phyloP scores from a whole-genome alignment of 2,797 vertebrate genomes.

The Lacerta bilineata region DNA sequence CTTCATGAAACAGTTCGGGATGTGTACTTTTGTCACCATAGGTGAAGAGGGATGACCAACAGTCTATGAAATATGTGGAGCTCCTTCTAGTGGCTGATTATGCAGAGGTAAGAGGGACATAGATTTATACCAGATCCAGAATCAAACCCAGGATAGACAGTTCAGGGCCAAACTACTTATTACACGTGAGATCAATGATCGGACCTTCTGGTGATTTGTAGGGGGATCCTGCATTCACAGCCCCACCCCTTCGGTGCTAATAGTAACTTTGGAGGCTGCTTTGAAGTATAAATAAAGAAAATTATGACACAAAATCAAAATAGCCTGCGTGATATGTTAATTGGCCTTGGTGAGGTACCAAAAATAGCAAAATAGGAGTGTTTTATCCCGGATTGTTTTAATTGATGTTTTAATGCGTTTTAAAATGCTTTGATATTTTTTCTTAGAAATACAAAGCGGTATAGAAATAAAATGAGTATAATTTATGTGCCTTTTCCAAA shows the following conservation, averaged over 20 bases:
- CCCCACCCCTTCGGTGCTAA: neutral
- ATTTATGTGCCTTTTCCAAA: neutral
- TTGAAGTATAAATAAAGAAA: neutral
- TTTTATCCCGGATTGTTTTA: too few species aligned
- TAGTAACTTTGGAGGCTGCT: neutral
- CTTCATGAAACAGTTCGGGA: neutral
- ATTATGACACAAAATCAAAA: neutral
- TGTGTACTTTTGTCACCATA: constrained; percentile 65
- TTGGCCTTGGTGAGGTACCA: neutral
- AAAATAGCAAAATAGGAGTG: neutral
- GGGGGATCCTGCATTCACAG: neutral
- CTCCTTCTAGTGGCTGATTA: constrained; percentile 94
- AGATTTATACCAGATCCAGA: fast-evolving
- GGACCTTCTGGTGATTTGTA: neutral
- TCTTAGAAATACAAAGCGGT: too few species aligned
- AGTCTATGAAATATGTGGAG: constrained; percentile 92
- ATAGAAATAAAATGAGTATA: too few species aligned
- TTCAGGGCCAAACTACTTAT: neutral
- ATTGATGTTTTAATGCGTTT: too few species aligned
- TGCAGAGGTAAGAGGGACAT: constrained; percentile 87
- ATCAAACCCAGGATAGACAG: fast-evolving
- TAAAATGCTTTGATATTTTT: too few species aligned
- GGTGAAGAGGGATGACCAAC: constrained; percentile 88
- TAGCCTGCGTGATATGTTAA: neutral
- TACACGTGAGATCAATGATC: neutral